These are phyloP conservation scores for Schizothorax lantsangensis DNA, from an alignment of 2,797 vertebrate genomes.

Conservation along the genomic window DNA sequence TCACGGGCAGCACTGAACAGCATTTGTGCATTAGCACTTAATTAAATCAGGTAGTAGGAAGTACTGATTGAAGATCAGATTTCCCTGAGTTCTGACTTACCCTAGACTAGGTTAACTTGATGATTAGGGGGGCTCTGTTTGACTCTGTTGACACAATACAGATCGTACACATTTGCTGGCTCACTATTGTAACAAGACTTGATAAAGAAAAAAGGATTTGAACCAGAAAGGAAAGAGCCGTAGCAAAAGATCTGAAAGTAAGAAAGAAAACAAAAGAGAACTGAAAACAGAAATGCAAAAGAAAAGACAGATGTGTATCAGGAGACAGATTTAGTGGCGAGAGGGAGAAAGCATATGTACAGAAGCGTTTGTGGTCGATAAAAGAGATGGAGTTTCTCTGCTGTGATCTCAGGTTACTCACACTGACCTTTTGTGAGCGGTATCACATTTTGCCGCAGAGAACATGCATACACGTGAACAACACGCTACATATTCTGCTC, in stretches of 20 bases:
- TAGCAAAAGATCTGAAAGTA: background rate
- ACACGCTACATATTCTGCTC: background rate
- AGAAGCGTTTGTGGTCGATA: constrained; percentile 76
- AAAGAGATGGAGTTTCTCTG: constrained; percentile 79
- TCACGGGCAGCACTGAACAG: constrained; percentile 24
- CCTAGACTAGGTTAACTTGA: constrained; percentile 2
- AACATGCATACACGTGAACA: constrained; percentile 37
- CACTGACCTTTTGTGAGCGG: constrained; percentile 77
- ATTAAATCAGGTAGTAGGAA: constrained; percentile 52
- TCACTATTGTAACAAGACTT: background rate
- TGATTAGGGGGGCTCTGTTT: constrained; percentile 13
- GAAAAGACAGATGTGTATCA: constrained; percentile 46
- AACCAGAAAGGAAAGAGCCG: background rate
- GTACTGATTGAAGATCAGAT: constrained; percentile 43
- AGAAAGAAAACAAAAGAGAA: background rate
- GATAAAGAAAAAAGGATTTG: background rate
- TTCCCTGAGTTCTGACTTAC: constrained; percentile 28
- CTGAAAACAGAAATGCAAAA: constrained; percentile 8
- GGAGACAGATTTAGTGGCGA: constrained; percentile 53
- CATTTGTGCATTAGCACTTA: constrained; percentile 52
- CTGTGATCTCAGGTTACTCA: constrained; percentile 75
- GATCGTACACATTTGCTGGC: background rate
- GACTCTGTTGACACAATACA: background rate
- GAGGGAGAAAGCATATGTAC: constrained; percentile 73
- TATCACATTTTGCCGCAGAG: constrained; percentile 77